phyloP scores from a whole-genome alignment of 2,888 invertebrate genomes.

The Macaria liturata region DNA sequence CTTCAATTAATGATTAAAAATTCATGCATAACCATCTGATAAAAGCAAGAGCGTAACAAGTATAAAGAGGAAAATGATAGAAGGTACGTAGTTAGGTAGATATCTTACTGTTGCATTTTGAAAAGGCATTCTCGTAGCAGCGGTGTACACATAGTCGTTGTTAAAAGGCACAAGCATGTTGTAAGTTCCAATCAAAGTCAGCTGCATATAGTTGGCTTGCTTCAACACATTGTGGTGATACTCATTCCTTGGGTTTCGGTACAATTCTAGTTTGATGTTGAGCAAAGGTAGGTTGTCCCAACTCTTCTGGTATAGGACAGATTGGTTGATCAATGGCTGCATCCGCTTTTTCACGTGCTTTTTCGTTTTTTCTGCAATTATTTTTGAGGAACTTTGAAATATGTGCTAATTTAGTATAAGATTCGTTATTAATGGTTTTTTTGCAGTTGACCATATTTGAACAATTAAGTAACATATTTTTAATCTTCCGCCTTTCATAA shows the following conservation, averaged over 20 bases:
- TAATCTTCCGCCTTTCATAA: too few relatives aligned
- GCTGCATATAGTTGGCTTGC: conserved; percentile 58
- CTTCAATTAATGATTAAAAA: too few relatives aligned
- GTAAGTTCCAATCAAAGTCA: conserved; percentile 63
- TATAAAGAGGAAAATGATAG: too few relatives aligned
- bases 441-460: too few relatives aligned
- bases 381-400: background rate
- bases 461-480: too few relatives aligned
- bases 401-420: too few relatives aligned
- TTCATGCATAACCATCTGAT: too few relatives aligned
- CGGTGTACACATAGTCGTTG: conserved; percentile 49
- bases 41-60: too few relatives aligned
- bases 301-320: conserved; percentile 53
- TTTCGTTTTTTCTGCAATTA: conserved; percentile 52
- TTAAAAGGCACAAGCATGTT: conserved; percentile 57
- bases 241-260: conserved; percentile 46
- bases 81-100: too few relatives aligned
- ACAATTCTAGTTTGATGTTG: conserved; percentile 50
- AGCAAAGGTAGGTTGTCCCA: conserved; percentile 70
- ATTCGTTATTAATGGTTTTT: too few relatives aligned
- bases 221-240: conserved; percentile 55
- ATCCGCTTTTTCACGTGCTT: conserved; percentile 58
- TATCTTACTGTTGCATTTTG: conserved; percentile 49
- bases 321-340: conserved; percentile 54
- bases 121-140: conserved; percentile 56